These are phyloP conservation scores for Trachurus trachurus DNA, from an alignment of 2,797 vertebrate species.

Conservation along the genomic window DNA sequence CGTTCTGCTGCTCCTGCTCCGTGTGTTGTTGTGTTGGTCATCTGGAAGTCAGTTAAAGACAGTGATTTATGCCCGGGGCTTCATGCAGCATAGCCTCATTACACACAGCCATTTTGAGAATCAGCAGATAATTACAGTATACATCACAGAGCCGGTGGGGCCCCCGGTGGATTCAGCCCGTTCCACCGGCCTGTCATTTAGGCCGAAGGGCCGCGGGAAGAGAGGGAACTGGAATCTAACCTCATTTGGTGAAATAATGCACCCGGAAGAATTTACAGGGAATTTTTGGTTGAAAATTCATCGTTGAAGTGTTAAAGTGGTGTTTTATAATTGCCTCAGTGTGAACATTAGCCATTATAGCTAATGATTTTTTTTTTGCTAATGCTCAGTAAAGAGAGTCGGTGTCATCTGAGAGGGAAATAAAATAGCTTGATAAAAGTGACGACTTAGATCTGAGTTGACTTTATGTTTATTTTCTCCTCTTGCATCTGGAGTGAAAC, in stretches of 20 bases:
- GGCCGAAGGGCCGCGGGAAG: slow-evolving; percentile 63
- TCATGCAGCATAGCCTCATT: slow-evolving; percentile 87
- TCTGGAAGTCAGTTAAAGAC: slow-evolving; percentile 84
- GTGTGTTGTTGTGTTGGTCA: slow-evolving; percentile 81
- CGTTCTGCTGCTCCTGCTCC: slow-evolving; percentile 63
- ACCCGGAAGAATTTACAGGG: slow-evolving; percentile 41
- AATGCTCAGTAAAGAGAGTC: slow-evolving; percentile 30
- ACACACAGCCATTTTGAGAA: slow-evolving; percentile 88
- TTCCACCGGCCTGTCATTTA: slow-evolving; percentile 77
- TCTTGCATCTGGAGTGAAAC: neutral
- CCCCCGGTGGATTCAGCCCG: slow-evolving; percentile 73
- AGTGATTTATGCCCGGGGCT: slow-evolving; percentile 87
- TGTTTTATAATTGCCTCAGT: slow-evolving; percentile 47
- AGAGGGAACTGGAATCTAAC: slow-evolving; percentile 64
- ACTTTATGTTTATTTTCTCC: slow-evolving; percentile 25
- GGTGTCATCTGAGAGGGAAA: slow-evolving; percentile 16
- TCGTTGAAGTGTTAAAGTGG: slow-evolving; percentile 34
- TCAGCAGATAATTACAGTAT: slow-evolving; percentile 91
- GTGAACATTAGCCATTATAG: slow-evolving; percentile 45
- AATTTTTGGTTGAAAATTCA: slow-evolving; percentile 34
- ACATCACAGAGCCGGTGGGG: slow-evolving; percentile 85
- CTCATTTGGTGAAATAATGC: slow-evolving; percentile 49
- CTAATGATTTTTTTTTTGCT: slow-evolving; percentile 25
- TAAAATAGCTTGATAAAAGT: slow-evolving; percentile 32
- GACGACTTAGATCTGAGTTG: slow-evolving; percentile 1